Evolutionary conservation across 2,113 vertebrate genomes (phyloP).

Genomic region (Nymphicus hollandicus): DNA sequence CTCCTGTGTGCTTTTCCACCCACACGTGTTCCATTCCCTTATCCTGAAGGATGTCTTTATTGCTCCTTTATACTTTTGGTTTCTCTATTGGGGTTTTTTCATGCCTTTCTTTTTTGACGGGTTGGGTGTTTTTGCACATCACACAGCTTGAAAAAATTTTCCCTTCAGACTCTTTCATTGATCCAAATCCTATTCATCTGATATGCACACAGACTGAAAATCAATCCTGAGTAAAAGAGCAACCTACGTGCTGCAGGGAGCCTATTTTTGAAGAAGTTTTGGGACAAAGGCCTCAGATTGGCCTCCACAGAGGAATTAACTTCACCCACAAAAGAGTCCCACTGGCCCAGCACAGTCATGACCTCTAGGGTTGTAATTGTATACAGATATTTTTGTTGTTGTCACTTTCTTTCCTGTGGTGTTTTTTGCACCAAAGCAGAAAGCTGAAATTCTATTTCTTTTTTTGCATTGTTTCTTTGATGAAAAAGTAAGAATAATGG

Average conservation of each 20-base stretch:
- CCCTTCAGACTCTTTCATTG: conserved; percentile 30
- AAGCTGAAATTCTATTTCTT: not conserved
- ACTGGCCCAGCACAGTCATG: not conserved
- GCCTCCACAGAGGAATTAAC: not conserved
- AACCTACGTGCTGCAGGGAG: not conserved
- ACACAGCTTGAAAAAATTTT: not conserved
- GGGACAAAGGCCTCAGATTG: not conserved
- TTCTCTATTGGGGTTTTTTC: conserved; percentile 37
- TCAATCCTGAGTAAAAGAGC: not conserved
- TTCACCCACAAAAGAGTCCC: not conserved
- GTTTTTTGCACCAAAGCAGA: not conserved
- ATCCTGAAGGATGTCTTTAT: conserved; percentile 44
- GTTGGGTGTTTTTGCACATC: conserved; percentile 34
- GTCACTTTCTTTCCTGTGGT: not conserved
- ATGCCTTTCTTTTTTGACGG: conserved; percentile 36
- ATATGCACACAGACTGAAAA: conserved; percentile 22
- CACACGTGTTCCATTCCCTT: conserved; percentile 11
- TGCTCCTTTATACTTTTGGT: conserved; percentile 17
- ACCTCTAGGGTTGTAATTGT: not conserved
- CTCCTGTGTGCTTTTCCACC: conserved; percentile 53
- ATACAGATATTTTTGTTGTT: not conserved
- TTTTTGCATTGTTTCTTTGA: not conserved
- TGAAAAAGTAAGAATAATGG: not conserved
- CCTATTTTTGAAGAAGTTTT: not conserved
- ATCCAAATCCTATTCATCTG: conserved; percentile 14